Base-by-base conservation (phyloP, 2,113 vertebrate species). In the Brachionichthys hirsutus region DNA sequence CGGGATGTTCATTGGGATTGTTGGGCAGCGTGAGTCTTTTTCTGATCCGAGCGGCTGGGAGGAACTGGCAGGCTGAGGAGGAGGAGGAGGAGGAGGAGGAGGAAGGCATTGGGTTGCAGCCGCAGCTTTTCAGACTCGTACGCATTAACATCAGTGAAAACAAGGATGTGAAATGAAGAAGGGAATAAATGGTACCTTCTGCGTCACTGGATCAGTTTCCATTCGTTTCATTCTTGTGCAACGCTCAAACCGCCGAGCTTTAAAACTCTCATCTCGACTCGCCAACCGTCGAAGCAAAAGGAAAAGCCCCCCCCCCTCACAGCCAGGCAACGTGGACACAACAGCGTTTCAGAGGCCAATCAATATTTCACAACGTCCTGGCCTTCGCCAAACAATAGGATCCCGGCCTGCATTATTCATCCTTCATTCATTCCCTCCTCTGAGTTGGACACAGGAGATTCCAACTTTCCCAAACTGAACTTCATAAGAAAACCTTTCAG, bases 321-420 rank as follows among this genome's bases (percentile, higher is more conserved):
- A 66, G 24, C 50, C 43, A 4, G 54, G 44, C 54, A 62, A 50
- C 48, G 76, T 66, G 62, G 54, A 47, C 53, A 71, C 72, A 85
- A 76, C 67, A 82, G 73, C 73, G 73, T 79, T 61, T 76, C 80
- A 85, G 85, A 77, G 69, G 48, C 12, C 45, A 80, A 88, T 87
- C 75, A 88, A 87, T 88, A 84, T 88, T 89, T 89, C 54, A 87
- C 76, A 63, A 69, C 61, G 50, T 82, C 77, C 69, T 44, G 62
- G 72, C 64, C 71, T 60, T 70, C 61, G 24, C 47, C 48, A 78
- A 82, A 89, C 88, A 89, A 88, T 87, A 70, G 75, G 19, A 70
- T 71, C 67, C 73, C 60, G 73, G 77, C 45, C 77, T 88, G 81
- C 86, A 89, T 88, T 86, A 89, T 89, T 89, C 68, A 89, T 85